Base-by-base conservation (phyloP, 2,113 vertebrate genomes). In the Manacus vitellinus region DNA sequence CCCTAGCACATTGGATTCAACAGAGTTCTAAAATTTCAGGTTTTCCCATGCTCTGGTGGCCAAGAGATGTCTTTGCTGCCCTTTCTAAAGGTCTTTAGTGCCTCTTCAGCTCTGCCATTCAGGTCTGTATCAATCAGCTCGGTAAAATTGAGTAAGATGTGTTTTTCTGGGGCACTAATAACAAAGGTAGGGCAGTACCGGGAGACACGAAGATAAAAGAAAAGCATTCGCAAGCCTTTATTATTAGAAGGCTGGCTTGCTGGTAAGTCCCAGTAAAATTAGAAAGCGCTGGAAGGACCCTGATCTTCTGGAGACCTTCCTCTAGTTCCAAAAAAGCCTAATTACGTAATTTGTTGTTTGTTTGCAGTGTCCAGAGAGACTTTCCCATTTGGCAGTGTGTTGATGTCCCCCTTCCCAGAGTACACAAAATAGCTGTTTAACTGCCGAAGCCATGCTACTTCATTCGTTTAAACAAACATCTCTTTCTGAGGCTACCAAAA, bases 341-440 rank as follows among this genome's bases (percentile, higher is more conserved):
- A 24, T 96, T 97, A 93, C 2, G 2, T 95, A 95, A 95, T 39
- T 1, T 66, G 49, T 92, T 96, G 58, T 92, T 96, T 91, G 61
- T 86, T 92, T 86, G 71, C 56, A 12, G 65, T 5, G 3, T 71
- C 94, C 72, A 63, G 46, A 81, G 89, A 95, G 68, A 56, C 56
- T 55, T 93, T 41, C 67, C 59, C 41, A 5, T 94, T 93, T 68
- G 89, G 92, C 61, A 92, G 54, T 92, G 37, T 90, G 81, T 94
- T 95, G 85, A 75, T 70, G 62, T 79, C 17, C 71, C 86, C 73
- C 82, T 88, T 89, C 71, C 84, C 74, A 77, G 78, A 51, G 27
- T 31, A 51, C 58, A 65, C 25, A 17, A 35, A 88, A 58, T 6
- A 84, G 59, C 72, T 78, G 49, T 67, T 43, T 55, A 47, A 56